These are phyloP conservation scores for Rhadina sibilatrix DNA, from an alignment of 2,113 vertebrate genomes.

Conservation along the genomic window DNA sequence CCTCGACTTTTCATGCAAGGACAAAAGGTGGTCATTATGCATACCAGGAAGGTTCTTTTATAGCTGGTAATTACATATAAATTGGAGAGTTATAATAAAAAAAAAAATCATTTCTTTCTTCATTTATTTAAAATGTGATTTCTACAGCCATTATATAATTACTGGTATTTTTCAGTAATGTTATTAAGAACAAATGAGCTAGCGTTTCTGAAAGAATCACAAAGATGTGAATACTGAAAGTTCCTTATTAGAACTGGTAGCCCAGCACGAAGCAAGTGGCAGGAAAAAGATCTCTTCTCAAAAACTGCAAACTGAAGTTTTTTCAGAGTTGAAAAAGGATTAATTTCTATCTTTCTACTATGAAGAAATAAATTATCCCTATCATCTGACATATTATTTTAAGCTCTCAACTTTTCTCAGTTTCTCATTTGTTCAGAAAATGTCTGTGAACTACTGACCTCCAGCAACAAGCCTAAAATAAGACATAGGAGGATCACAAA, in stretches of 20 bases:
- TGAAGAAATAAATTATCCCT: slow-evolving; percentile 21
- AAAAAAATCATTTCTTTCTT: slow-evolving; percentile 77
- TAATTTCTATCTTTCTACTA: slow-evolving; percentile 16
- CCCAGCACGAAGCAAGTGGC: slow-evolving; percentile 25
- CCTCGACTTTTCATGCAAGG: slow-evolving; percentile 80
- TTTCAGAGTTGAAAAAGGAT: slow-evolving; percentile 26
- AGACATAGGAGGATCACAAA: background rate
- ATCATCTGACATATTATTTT: background rate
- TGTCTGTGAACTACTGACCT: background rate
- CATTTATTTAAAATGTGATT: slow-evolving; percentile 81
- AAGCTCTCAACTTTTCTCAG: slow-evolving; percentile 2
- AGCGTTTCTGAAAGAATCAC: slow-evolving; percentile 73
- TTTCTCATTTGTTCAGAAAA: background rate
- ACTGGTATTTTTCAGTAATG: slow-evolving; percentile 77
- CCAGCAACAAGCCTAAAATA: background rate
- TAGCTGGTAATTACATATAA: slow-evolving; percentile 82
- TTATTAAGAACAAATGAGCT: slow-evolving; percentile 74
- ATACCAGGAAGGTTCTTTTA: slow-evolving; percentile 84
- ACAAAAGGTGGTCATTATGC: slow-evolving; percentile 84
- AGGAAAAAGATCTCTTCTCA: slow-evolving; percentile 29
- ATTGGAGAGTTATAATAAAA: slow-evolving; percentile 78
- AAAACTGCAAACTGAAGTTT: slow-evolving; percentile 61
- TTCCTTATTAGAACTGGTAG: slow-evolving; percentile 64
- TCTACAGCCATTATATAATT: slow-evolving; percentile 82
- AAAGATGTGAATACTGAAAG: slow-evolving; percentile 75